Conservation (phyloP, 2,888 invertebrate genomes). For the Dynastes hyllus region DNA sequence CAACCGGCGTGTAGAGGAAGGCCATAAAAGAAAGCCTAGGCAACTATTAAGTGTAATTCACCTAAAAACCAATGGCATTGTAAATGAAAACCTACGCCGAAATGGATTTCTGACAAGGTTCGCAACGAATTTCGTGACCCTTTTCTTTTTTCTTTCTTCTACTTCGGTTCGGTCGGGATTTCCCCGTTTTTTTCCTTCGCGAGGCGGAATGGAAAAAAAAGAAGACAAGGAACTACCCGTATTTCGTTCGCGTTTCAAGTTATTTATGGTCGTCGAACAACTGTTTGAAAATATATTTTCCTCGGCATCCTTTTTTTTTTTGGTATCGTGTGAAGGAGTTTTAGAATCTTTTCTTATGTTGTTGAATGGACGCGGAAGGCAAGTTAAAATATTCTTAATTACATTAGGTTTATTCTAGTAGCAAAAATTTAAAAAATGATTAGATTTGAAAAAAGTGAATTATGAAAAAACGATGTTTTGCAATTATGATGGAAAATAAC, state of each 20-base stretch:
- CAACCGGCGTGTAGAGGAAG: slow-evolving; percentile 54
- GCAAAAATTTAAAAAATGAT: no score
- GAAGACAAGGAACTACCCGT: slow-evolving; percentile 1
- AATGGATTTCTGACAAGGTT: slow-evolving; percentile 47
- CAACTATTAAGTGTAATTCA: slow-evolving; percentile 57
- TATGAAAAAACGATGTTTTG: no score
- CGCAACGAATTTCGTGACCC: slow-evolving; percentile 26
- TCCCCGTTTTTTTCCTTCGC: no score
- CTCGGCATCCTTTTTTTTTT: neutral
- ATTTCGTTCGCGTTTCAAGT: slow-evolving; percentile 26
- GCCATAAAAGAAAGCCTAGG: slow-evolving; percentile 60
- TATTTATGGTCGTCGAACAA: slow-evolving; percentile 28
- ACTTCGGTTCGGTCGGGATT: neutral
- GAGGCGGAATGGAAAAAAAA: neutral
- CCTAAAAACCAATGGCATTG: slow-evolving; percentile 47
- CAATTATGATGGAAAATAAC: no score
- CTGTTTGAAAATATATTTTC: slow-evolving; percentile 35
- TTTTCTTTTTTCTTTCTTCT: neutral
- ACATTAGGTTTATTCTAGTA: no score
- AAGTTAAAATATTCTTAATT: no score
- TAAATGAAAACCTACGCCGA: slow-evolving; percentile 39
- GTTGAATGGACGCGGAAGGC: no score
- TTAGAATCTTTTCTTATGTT: neutral
- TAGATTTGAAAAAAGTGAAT: no score
- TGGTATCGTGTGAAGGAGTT: neutral